A percentile compares a stretch with the other conserved stretches of the same genome.
These are phyloP conservation scores for Potorous gilbertii DNA, from an alignment of 2,797 vertebrate species.

Conservation along the genomic window DNA sequence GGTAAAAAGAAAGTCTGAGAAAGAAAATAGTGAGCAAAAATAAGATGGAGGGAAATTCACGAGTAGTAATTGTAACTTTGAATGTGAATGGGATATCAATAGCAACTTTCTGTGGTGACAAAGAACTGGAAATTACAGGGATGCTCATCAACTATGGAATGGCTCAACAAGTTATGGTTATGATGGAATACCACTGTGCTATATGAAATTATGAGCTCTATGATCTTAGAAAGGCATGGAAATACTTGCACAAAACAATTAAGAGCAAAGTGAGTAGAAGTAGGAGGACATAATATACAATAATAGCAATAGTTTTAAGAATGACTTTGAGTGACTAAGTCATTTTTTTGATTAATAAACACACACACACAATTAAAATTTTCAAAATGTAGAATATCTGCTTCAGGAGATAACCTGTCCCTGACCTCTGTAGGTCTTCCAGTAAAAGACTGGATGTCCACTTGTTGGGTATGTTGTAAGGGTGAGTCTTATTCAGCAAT, in stretches of 20 bases:
- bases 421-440: neutral
- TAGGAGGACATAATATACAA: neutral
- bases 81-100: neutral
- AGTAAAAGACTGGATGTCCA: neutral
- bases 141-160: neutral
- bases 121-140: neutral
- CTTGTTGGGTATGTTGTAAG: neutral
- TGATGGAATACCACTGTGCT: neutral
- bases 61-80: neutral
- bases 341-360: neutral
- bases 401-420: neutral
- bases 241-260: neutral
- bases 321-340: neutral
- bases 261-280: neutral
- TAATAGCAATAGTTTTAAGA: neutral
- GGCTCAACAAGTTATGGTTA: neutral
- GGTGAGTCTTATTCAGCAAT: neutral
- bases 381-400: neutral
- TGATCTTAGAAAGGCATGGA: neutral
- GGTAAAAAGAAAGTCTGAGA: neutral
- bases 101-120: neutral
- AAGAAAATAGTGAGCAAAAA: neutral
- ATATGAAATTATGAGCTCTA: neutral
- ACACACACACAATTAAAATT: neutral
- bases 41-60: neutral